These are phyloP conservation scores for Origma solitaria DNA, from an alignment of 2,113 vertebrate species.

Conservation along the genomic window DNA sequence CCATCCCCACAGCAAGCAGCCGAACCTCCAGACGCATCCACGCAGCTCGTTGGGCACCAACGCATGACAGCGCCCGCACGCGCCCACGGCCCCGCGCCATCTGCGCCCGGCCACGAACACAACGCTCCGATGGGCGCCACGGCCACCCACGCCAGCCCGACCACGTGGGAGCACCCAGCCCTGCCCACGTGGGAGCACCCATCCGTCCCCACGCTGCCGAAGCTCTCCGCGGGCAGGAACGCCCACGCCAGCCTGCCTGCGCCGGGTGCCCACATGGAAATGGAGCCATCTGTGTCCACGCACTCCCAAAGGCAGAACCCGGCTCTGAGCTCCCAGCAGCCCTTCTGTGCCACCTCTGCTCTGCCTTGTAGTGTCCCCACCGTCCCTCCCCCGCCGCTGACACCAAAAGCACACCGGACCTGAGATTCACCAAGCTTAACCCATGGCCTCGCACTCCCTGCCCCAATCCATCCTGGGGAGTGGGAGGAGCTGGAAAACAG, in stretches of 20 bases:
- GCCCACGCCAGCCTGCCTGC: neutral
- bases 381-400: accelerated
- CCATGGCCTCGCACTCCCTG: accelerated
- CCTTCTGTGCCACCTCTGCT: neutral
- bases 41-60: neutral
- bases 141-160: neutral
- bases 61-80: neutral
- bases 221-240: neutral
- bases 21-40: neutral
- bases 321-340: neutral
- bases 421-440: neutral
- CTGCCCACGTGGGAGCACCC: too few relatives aligned
- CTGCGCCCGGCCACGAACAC: neutral
- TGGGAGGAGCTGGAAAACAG: neutral
- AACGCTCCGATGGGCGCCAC: neutral
- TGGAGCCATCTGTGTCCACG: neutral
- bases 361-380: neutral
- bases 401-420: neutral
- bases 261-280: neutral
- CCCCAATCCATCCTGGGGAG: neutral
- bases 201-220: neutral
- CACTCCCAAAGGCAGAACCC: neutral
- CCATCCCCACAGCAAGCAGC: neutral
- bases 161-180: neutral
- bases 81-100: neutral